Conservation (phyloP, 2,113 vertebrate species). For the Dicentrarchus labrax region DNA sequence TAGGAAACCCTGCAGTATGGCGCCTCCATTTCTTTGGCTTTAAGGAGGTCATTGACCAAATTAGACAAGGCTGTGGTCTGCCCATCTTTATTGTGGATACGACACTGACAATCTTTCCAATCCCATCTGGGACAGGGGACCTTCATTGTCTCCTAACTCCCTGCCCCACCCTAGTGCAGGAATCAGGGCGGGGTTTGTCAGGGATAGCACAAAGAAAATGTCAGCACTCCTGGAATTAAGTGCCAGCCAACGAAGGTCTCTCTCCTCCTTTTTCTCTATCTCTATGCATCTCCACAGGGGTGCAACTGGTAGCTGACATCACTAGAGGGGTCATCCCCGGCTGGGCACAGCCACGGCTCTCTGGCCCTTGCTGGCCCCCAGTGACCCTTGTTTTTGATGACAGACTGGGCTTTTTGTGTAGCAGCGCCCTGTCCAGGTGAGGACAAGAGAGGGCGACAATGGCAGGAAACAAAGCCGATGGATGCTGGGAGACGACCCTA, state of each 20-base stretch:
- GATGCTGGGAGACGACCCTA: slow-evolving; percentile 73
- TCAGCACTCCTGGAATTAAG: slow-evolving; percentile 73
- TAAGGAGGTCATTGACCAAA: slow-evolving; percentile 52
- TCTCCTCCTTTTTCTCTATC: slow-evolving; percentile 58
- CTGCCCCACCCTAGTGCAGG: slow-evolving; percentile 56
- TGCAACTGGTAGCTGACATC: slow-evolving; percentile 78
- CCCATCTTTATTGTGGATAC: slow-evolving; percentile 74
- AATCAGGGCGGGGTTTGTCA: slow-evolving; percentile 64
- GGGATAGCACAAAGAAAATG: slow-evolving; percentile 78
- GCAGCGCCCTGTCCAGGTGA: slow-evolving; percentile 83
- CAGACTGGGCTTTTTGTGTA: slow-evolving; percentile 79
- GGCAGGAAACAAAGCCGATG: slow-evolving; percentile 80
- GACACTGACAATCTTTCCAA: slow-evolving; percentile 73
- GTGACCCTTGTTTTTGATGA: slow-evolving; percentile 84
- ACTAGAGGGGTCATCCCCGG: slow-evolving; percentile 62
- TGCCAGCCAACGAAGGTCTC: slow-evolving; percentile 74
- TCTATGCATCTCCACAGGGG: slow-evolving; percentile 69
- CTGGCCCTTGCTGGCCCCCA: slow-evolving; percentile 66
- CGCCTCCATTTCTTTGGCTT: slow-evolving; percentile 33
- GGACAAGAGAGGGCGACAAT: slow-evolving; percentile 79
- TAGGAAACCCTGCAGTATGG: slow-evolving; percentile 30
- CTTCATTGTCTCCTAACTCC: slow-evolving; percentile 73
- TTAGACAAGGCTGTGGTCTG: slow-evolving; percentile 61
- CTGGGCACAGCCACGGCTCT: slow-evolving; percentile 63
- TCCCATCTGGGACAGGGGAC: slow-evolving; percentile 76